These are phyloP conservation scores for Ceratosolen solmsi DNA, from an alignment of 1,140 invertebrate genomes.

Conservation along the genomic window DNA sequence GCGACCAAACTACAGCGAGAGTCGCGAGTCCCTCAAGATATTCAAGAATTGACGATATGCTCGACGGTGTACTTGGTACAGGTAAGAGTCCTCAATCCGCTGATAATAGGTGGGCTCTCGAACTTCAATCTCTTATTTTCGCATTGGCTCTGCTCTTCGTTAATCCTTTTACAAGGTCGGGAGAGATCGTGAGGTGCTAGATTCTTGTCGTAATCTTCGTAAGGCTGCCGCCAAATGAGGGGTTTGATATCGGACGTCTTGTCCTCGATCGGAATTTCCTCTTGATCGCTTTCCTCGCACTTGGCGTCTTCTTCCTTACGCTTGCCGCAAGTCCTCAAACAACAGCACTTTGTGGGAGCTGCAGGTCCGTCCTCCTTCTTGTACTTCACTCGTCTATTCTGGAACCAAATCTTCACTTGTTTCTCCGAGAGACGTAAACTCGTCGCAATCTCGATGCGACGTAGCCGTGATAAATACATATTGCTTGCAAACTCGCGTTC, in stretches of 20 bases:
- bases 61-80: constrained; percentile 71
- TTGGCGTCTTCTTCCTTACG: constrained; percentile 68
- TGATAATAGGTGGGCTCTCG: constrained; percentile 5
- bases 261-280: constrained; percentile 42
- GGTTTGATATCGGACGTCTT: constrained; percentile 19
- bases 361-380: constrained; percentile 84
- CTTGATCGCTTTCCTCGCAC: constrained; percentile 47
- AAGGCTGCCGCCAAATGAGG: constrained; percentile 33
- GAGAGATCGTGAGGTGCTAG: background rate
- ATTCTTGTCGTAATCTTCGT: background rate
- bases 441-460: constrained; percentile 94
- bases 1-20: background rate
- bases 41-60: constrained; percentile 70
- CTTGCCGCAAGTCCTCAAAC: constrained; percentile 73
- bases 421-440: constrained; percentile 91
- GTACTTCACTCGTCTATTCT: constrained; percentile 91
- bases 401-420: constrained; percentile 97
- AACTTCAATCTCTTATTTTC: constrained; percentile 50
- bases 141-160: background rate
- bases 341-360: constrained; percentile 73
- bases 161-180: constrained; percentile 56
- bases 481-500: constrained; percentile 94
- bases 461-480: constrained; percentile 90
- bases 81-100: constrained; percentile 56
- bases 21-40: background rate